These are phyloP conservation scores for Macrotis lagotis DNA, from an alignment of 2,113 vertebrate species.

Conservation along the genomic window DNA sequence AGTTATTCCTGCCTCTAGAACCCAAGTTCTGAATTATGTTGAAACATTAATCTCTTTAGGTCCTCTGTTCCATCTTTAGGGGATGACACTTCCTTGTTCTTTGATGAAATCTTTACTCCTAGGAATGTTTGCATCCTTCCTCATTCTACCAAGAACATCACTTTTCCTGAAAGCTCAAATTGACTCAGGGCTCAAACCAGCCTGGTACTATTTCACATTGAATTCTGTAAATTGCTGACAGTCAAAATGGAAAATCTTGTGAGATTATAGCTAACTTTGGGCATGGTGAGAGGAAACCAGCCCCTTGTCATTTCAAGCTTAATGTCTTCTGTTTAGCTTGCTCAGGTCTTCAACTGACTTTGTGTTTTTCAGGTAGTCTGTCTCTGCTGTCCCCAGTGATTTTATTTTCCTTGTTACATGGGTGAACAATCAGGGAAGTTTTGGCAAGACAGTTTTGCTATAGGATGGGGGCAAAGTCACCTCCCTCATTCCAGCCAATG, in stretches of 20 bases:
- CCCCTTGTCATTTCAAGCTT: background rate
- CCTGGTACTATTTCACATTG: background rate
- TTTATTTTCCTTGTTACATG: background rate
- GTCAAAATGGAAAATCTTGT: background rate
- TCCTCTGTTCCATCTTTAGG: background rate
- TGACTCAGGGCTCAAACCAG: slow-evolving; percentile 8
- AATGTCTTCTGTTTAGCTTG: background rate
- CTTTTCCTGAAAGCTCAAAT: background rate
- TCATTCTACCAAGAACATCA: slow-evolving; percentile 12
- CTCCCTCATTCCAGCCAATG: background rate
- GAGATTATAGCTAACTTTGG: background rate
- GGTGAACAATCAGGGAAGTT: slow-evolving; percentile 15
- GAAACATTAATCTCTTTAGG: background rate
- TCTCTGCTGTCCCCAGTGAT: slow-evolving; percentile 8
- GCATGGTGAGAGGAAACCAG: background rate
- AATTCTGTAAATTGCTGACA: background rate
- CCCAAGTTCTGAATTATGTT: background rate
- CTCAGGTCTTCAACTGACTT: background rate
- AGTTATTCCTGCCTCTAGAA: background rate
- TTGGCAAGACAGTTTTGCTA: slow-evolving; percentile 15
- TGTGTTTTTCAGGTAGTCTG: background rate
- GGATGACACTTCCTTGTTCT: background rate
- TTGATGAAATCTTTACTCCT: background rate
- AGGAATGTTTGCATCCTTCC: background rate
- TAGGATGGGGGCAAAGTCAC: background rate